These are phyloP conservation scores for Lasioglossum oenotherae DNA, from an alignment of 2,888 invertebrate genomes.

Conservation along the genomic window DNA sequence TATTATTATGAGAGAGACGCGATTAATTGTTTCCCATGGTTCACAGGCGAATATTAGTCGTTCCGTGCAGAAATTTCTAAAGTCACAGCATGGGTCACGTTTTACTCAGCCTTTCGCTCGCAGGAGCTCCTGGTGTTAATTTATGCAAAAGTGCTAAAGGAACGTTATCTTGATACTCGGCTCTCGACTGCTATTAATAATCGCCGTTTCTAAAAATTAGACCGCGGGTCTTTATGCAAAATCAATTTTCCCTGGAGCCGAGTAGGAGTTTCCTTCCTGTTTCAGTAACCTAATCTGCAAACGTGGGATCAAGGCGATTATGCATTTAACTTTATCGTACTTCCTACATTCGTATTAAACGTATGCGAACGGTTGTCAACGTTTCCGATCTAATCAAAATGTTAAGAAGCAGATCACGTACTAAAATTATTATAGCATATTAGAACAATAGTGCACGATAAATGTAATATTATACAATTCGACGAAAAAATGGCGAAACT, in stretches of 20 bases:
- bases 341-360: not conserved
- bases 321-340: not conserved
- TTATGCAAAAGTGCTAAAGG: not conserved
- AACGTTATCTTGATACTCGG: not conserved
- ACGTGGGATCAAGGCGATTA: not conserved
- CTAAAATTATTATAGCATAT: not conserved
- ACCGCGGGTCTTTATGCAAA: not conserved
- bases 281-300: not conserved
- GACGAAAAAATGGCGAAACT: too few species aligned
- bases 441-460: not conserved
- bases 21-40: not conserved
- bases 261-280: not conserved
- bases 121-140: not conserved
- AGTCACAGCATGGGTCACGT: not conserved
- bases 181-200: not conserved
- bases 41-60: not conserved
- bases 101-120: not conserved
- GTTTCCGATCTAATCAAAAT: not conserved
- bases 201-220: slow-evolving; percentile 1
- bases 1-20: not conserved
- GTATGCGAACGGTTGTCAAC: not conserved
- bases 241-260: not conserved
- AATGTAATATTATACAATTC: too few species aligned
- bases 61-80: slow-evolving; percentile 8
- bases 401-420: too few species aligned